phyloP scores from a whole-genome alignment of 2,888 invertebrate species.

The Cephus nigrinus region DNA sequence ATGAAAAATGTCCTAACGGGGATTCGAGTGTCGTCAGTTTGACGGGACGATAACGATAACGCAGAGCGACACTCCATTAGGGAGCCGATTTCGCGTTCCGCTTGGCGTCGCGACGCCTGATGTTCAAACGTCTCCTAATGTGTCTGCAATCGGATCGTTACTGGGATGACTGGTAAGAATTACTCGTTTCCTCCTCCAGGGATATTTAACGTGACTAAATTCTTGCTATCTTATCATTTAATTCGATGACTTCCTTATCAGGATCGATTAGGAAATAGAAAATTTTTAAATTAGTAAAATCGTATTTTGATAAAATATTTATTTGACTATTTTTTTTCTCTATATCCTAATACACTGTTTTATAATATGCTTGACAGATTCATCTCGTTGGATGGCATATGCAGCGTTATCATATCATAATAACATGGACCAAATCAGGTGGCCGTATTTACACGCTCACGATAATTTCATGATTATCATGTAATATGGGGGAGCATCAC shows the following conservation, averaged over 20 bases:
- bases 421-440: too few relatives aligned
- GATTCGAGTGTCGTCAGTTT: slow-evolving; percentile 4
- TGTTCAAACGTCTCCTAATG: slow-evolving; percentile 2
- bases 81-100: slow-evolving; percentile 4
- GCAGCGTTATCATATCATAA: too few relatives aligned
- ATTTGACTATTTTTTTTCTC: too few relatives aligned
- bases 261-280: neutral
- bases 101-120: slow-evolving; percentile 2
- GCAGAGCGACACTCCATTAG: slow-evolving; percentile 8
- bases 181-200: neutral
- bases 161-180: neutral
- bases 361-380: too few relatives aligned
- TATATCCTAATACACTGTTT: too few relatives aligned
- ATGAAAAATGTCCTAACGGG: slow-evolving; percentile 7
- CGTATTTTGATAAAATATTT: too few relatives aligned
- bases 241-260: neutral
- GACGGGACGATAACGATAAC: slow-evolving; percentile 4
- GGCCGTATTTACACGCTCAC: neutral
- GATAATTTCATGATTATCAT: slow-evolving; percentile 4
- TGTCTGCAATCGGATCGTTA: slow-evolving; percentile 3
- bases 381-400: too few relatives aligned
- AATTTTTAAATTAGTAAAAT: too few relatives aligned
- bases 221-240: neutral
- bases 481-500: neutral
- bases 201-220: neutral